These are phyloP conservation scores for Danaus chrysippus DNA, from an alignment of 2,888 invertebrate species.

Conservation along the genomic window DNA sequence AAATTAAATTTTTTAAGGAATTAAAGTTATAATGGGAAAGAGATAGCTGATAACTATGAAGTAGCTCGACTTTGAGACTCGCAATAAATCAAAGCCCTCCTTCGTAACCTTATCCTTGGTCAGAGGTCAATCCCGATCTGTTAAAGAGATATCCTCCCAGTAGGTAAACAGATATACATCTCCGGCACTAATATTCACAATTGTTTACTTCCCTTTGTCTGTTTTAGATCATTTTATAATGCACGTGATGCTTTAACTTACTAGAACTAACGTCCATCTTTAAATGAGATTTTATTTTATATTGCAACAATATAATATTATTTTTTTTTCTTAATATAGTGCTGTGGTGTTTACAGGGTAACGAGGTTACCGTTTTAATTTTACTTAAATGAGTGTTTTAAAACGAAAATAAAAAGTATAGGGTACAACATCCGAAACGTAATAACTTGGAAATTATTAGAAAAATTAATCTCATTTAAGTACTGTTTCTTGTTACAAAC, in stretches of 20 bases:
- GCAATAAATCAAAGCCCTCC: constrained; percentile 20
- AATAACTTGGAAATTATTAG: too few species aligned
- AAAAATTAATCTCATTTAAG: too few species aligned
- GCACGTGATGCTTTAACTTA: neutral
- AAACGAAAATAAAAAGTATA: too few species aligned
- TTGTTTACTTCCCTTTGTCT: constrained; percentile 32
- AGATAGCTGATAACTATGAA: neutral
- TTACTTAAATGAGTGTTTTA: too few species aligned
- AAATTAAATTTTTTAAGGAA: neutral
- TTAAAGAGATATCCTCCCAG: constrained; percentile 21
- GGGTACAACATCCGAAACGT: too few species aligned
- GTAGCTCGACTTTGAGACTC: neutral
- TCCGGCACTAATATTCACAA: constrained; percentile 29
- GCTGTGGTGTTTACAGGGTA: too few species aligned
- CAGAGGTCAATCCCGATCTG: constrained; percentile 23
- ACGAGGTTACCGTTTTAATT: too few species aligned
- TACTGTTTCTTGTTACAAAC: too few species aligned
- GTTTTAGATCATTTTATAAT: constrained; percentile 14
- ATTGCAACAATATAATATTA: too few species aligned
- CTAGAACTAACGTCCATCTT: too few species aligned
- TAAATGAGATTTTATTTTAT: too few species aligned
- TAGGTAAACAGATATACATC: constrained; percentile 20
- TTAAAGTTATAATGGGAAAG: neutral
- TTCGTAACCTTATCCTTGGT: constrained; percentile 24
- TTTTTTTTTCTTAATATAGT: too few species aligned